Conservation (phyloP, 1,140 invertebrate species). For the Drosophila teissieri region DNA sequence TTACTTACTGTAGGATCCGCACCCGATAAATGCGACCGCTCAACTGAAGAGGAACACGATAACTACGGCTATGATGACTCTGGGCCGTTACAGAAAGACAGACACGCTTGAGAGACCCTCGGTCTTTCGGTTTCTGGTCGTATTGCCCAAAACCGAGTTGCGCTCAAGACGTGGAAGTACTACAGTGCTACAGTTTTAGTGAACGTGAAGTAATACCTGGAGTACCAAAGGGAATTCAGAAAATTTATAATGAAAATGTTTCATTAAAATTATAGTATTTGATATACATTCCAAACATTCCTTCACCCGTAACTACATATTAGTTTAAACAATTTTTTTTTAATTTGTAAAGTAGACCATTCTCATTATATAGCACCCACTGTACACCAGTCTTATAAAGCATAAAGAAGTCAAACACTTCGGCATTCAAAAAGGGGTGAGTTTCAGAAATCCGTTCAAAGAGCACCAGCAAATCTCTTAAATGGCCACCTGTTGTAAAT, state of each 20-base stretch:
- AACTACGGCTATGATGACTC: conserved; percentile 47
- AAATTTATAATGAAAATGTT: too few relatives aligned
- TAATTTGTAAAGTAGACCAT: not conserved
- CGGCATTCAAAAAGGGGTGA: conserved; percentile 10
- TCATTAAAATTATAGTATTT: too few relatives aligned
- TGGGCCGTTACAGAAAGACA: conserved; percentile 69
- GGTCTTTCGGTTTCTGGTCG: conserved; percentile 46
- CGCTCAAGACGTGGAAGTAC: conserved; percentile 46
- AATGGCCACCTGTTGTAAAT: conserved; percentile 8
- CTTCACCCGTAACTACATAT: too few relatives aligned
- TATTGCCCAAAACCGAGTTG: conserved; percentile 56
- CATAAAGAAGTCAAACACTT: conserved; percentile 3
- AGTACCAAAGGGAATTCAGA: too few relatives aligned
- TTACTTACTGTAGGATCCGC: conserved; percentile 25
- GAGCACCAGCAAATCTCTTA: conserved; percentile 23
- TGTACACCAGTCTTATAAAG: conserved; percentile 12
- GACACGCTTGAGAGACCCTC: conserved; percentile 68
- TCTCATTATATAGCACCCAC: not conserved
- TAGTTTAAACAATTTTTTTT: too few relatives aligned
- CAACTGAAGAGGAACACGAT: conserved; percentile 69
- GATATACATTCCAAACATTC: too few relatives aligned
- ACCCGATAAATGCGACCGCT: conserved; percentile 62
- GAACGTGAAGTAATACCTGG: too few relatives aligned
- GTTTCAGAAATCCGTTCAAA: conserved; percentile 22
- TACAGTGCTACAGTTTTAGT: conserved; percentile 19